Base-by-base conservation (phyloP, 2,797 vertebrate genomes). In the Dryobates pubescens region DNA sequence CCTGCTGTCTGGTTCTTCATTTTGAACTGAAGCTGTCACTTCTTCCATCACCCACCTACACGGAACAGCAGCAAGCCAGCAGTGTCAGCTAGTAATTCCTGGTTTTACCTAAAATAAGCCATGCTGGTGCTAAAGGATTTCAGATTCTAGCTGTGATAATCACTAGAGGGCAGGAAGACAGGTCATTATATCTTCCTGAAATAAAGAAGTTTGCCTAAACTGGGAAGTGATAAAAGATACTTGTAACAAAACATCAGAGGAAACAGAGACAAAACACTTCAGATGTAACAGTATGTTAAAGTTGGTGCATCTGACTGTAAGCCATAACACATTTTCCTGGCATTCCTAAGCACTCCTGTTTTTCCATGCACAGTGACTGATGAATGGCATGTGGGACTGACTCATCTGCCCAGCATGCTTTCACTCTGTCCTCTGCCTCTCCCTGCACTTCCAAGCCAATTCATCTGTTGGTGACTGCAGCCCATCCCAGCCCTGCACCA, bases 161-260 rank as follows among this genome's bases (percentile, higher is more conserved):
- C 58, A 18, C 51, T 34, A 32, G 43, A 69, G 74, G 84, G 90
- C 95, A 95, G 92, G 92, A 90, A 94, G 63, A 70, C 47, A 73
- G 89, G 91, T 94, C 92, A 92, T 93, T 92, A 96, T 89, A n/a
- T 59, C 69, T 96, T 92, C 93, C 93, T 94, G 93, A 91, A 94
- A 71, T 47, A 30, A 80, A 80, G 49, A 51, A 58, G 69, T 75
- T 92, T 77, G 83, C 79, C 57, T 82, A 36, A 89, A 92, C 59
- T 32, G 24, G 79, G 73, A 95, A 96, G 63, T 77, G 65, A 84
- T 80, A 61, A 38, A 79, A 70, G 63, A 81, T 80, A 54, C 19
- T 12, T 56, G 51, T 43, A 70, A 90, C 75, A 90, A 78, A 95
- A 89, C 51, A 29, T 49, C 6, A 80, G 63, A 76, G 56, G 17